Percentiles rank a stretch among this genome's conserved stretches.
These are phyloP conservation scores for Harmothoe impar DNA, from an alignment of 2,888 invertebrate genomes.

Conservation along the genomic window DNA sequence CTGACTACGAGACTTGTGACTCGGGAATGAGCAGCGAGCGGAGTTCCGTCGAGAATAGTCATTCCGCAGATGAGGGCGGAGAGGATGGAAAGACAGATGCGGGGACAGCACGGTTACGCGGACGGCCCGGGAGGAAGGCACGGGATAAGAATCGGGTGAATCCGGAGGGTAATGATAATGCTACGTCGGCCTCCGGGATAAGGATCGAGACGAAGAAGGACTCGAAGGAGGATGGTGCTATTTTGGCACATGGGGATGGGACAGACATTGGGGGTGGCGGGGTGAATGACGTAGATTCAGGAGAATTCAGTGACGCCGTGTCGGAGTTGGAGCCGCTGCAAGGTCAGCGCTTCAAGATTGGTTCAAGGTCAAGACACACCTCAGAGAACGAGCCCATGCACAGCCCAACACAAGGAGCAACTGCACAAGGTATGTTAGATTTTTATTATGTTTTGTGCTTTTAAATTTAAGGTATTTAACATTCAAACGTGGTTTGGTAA, in stretches of 20 bases:
- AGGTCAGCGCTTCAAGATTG: conserved; percentile 62
- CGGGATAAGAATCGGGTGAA: conserved; percentile 59
- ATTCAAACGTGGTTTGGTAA: too few species aligned
- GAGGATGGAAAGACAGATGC: conserved; percentile 70
- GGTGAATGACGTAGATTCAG: conserved; percentile 60
- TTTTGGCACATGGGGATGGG: not conserved
- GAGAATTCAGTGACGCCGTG: conserved; percentile 74
- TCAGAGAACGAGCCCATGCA: conserved; percentile 14
- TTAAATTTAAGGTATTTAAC: too few species aligned
- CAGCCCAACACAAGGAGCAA: conserved; percentile 22
- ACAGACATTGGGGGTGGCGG: not conserved
- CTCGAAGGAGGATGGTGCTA: conserved; percentile 26
- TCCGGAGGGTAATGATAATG: conserved; percentile 57
- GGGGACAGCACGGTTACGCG: not conserved
- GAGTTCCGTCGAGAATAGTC: conserved; percentile 82
- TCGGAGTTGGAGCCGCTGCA: conserved; percentile 70
- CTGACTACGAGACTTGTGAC: conserved; percentile 95
- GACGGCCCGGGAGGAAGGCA: conserved; percentile 20
- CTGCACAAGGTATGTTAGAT: not conserved
- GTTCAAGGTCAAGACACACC: conserved; percentile 52
- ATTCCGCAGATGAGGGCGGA: conserved; percentile 86
- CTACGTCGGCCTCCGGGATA: conserved; percentile 30
- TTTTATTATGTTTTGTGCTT: too few species aligned
- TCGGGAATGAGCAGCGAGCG: conserved; percentile 87
- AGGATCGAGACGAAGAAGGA: conserved; percentile 41